Percentiles rank a stretch among this genome's conserved stretches.
phyloP scores from a whole-genome alignment of 37 sponge, comb jelly and placozoan genomes.

The Oscarella lobularis region DNA sequence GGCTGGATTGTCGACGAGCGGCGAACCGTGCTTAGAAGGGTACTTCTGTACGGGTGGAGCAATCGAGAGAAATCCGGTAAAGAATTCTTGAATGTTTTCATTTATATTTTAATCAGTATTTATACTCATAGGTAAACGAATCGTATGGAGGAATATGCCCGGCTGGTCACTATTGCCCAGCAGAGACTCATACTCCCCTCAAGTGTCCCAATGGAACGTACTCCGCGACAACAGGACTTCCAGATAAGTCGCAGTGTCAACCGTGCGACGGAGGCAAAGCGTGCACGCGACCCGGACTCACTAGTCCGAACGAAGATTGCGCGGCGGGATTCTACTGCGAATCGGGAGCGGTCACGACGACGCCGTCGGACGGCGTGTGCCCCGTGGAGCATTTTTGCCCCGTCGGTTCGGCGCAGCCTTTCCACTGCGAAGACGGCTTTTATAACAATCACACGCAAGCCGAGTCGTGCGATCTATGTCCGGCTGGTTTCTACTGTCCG shows the following conservation, averaged over 20 bases:
- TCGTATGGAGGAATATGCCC: neutral
- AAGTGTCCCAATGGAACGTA: slow-evolving; percentile 21
- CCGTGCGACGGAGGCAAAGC: neutral
- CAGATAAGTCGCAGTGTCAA: neutral
- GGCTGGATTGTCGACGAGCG: neutral
- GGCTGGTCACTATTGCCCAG: slow-evolving; percentile 16
- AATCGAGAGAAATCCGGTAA: no score
- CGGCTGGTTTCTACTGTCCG: neutral
- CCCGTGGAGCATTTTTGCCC: slow-evolving; percentile 20
- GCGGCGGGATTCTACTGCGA: slow-evolving; percentile 4
- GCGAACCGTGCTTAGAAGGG: slow-evolving; percentile 16
- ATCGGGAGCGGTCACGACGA: neutral
- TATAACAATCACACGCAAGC: neutral
- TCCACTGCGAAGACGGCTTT: slow-evolving; percentile 16
- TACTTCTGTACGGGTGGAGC: slow-evolving; percentile 14
- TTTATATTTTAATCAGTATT: no score
- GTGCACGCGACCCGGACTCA: slow-evolving; percentile 4
- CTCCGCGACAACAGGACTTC: slow-evolving; percentile 5
- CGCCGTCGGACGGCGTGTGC: neutral
- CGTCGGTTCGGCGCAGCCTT: slow-evolving; percentile 19
- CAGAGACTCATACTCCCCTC: slow-evolving; percentile 4
- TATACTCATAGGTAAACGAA: no score
- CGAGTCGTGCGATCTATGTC: neutral
- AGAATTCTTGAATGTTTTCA: neutral
- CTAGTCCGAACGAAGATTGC: slow-evolving; percentile 5